Percentiles rank a stretch among this genome's conserved stretches.
phyloP scores from a whole-genome alignment of 2,797 vertebrate species.

The Hemitrygon akajei region DNA sequence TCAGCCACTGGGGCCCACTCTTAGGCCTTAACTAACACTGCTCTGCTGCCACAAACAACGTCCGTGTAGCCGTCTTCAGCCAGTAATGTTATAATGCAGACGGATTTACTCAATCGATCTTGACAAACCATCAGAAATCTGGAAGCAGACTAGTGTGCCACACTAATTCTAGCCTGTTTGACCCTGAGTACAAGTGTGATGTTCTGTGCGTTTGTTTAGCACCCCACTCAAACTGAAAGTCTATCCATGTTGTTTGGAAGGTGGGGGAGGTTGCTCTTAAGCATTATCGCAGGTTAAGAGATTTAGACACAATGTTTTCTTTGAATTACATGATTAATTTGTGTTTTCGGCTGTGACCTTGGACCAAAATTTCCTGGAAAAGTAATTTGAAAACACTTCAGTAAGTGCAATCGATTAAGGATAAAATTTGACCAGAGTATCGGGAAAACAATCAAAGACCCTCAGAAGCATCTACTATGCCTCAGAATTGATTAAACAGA shows the following conservation, averaged over 20 bases:
- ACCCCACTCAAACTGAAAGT: neutral
- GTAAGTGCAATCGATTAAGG: too few relatives aligned
- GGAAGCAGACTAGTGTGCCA: neutral
- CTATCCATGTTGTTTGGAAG: too few relatives aligned
- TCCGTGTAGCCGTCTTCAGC: neutral
- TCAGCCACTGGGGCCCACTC: constrained; percentile 53
- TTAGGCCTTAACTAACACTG: constrained; percentile 40
- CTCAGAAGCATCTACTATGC: neutral
- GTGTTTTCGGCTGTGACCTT: neutral
- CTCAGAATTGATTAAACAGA: neutral
- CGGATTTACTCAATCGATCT: neutral
- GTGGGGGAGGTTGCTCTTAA: neutral
- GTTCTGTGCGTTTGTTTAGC: neutral
- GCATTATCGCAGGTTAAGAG: neutral
- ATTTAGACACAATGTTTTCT: too few relatives aligned
- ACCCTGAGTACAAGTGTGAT: neutral
- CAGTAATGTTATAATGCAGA: neutral
- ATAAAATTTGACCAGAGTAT: too few relatives aligned
- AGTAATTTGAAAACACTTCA: neutral
- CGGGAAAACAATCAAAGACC: neutral
- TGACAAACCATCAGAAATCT: neutral
- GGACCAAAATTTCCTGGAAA: neutral
- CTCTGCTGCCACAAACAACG: constrained; percentile 39
- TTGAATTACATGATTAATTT: neutral
- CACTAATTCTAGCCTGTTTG: neutral